Evolutionary conservation across 2,888 invertebrate genomes (phyloP).

Genomic region (Drosophila imparisetae): DNA sequence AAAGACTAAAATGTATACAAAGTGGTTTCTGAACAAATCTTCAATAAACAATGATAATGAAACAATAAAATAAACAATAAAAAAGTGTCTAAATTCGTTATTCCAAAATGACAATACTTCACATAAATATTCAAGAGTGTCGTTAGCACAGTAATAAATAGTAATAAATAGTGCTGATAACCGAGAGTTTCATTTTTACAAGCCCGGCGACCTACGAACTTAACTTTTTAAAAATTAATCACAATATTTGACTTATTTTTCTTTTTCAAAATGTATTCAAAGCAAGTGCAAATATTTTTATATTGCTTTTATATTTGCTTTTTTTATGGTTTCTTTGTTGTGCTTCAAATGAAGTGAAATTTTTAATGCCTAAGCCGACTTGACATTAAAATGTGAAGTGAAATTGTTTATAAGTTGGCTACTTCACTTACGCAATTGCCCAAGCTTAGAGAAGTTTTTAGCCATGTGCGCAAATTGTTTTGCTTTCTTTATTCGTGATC

Average conservation of each 20-base stretch:
- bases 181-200: not conserved
- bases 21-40: not conserved
- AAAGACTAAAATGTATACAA: not conserved
- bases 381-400: conserved; percentile 29
- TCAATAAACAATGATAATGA: not conserved
- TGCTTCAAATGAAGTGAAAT: conserved; percentile 37
- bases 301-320: conserved; percentile 2
- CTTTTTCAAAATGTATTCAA: conserved; percentile 9
- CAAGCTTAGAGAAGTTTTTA: conserved; percentile 21
- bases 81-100: not conserved
- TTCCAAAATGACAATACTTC: not conserved
- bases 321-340: conserved; percentile 16
- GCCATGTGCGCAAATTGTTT: conserved; percentile 3
- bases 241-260: conserved; percentile 3
- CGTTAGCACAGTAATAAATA: not conserved
- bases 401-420: conserved; percentile 38
- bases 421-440: conserved; percentile 5
- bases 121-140: not conserved
- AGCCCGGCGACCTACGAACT: not conserved
- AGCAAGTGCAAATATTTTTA: conserved; percentile 26
- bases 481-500: conserved; percentile 2
- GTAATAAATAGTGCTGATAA: not conserved
- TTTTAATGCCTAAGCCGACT: conserved; percentile 24
- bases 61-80: not conserved
- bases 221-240: not conserved